Evolutionary conservation across 2,888 invertebrate species (phyloP).

Genomic region (Cerceris rybyensis): DNA sequence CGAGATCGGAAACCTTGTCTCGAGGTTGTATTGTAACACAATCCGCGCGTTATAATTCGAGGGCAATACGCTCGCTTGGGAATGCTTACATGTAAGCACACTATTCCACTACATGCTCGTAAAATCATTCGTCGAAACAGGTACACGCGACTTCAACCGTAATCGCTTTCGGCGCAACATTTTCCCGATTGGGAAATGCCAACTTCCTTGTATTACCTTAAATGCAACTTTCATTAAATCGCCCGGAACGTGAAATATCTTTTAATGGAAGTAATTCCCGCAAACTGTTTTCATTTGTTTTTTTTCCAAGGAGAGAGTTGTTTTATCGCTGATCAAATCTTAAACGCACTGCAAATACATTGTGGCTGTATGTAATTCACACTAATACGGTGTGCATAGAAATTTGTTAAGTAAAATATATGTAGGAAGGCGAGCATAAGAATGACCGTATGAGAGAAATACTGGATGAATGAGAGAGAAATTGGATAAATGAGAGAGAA

Average conservation of each 20-base stretch:
- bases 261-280: background rate
- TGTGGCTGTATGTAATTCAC: no score
- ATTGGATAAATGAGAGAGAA: no score
- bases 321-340: no score
- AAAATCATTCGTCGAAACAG: conserved; percentile 1
- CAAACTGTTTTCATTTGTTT: background rate
- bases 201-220: background rate
- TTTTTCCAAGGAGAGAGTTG: background rate
- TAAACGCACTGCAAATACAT: no score
- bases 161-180: background rate
- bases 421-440: no score
- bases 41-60: conserved; percentile 51
- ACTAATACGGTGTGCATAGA: no score
- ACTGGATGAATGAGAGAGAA: no score
- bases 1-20: conserved; percentile 13
- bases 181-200: conserved; percentile 7
- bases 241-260: background rate
- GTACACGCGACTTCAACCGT: conserved; percentile 3
- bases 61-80: conserved; percentile 25
- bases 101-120: background rate
- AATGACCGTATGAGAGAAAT: no score
- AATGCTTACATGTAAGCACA: conserved; percentile 18
- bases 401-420: no score
- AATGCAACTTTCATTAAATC: conserved; percentile 8
- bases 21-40: conserved; percentile 30